Base-by-base conservation (phyloP, 53 echinoderm and acorn worm species). In the Apostichopus leukothele region DNA sequence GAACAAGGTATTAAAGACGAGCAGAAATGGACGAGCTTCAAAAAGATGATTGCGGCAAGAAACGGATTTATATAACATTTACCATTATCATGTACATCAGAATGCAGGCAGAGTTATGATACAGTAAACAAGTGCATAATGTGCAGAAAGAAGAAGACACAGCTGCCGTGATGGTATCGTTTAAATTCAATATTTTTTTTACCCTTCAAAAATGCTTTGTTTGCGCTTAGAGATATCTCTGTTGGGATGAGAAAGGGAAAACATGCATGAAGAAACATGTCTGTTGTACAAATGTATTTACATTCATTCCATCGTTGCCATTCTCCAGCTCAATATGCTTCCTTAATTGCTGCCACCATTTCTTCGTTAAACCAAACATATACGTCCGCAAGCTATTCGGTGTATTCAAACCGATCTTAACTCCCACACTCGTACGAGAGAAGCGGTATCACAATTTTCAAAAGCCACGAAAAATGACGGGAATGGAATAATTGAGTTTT, bases 161-260 rank as follows among this genome's bases (percentile, higher is more conserved):
- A 7, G 51, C 19, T 79, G 54, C 19, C 52, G 79, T 79, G 79
- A 79, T 19, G 79, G 52, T 52, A 79, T 52, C 13, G 20, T 77
- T 79, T 39, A 79, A 79, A 79, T 71, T 71, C 71, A 18, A 16
- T 77, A 27, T 39, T 39, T 39, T 39, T 39, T 76, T 79, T 79
- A 79, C 79, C 79, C 79, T 79, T 79, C 79, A 79, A 51, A 79
- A 79, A 79, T 79, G 79, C 79, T 79, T 79, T 79, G 79, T 79
- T 79, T 79, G 79, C 79, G 52, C 18, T 79, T 79, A 79, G 52
- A 53, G n/a, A 53, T 52, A 79, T 79, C 54, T 79, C 79, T 79
- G 79, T 79, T 53, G 54, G 54, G 54, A 79, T 21, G 79, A 79
- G 79, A 79, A 79, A 79, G 52, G 79, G 79, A 79, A 54, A 79